Conservation (phyloP, 23 tunicate species). For the Ascidia mentula region DNA sequence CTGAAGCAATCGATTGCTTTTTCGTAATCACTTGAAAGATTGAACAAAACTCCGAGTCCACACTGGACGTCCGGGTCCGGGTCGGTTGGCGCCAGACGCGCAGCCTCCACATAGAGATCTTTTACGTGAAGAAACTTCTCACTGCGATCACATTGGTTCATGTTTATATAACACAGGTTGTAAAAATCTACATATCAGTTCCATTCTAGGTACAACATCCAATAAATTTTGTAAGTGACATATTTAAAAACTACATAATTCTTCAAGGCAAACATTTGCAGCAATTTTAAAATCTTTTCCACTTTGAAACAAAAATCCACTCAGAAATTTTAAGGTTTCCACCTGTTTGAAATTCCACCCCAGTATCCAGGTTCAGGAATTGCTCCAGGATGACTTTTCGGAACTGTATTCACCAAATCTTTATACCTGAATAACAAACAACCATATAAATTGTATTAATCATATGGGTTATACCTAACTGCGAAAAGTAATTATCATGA, state of each 20-base stretch:
- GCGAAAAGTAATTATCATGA: too few species aligned
- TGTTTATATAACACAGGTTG: too few species aligned
- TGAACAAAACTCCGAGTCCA: constrained; percentile 82
- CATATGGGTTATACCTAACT: background rate
- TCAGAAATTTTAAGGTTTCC: too few species aligned
- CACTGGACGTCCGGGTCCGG: constrained; percentile 92
- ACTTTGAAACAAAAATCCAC: too few species aligned
- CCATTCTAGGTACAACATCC: too few species aligned
- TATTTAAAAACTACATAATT: too few species aligned
- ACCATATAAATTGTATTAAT: background rate
- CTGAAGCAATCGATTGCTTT: constrained; percentile 90
- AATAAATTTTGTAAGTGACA: too few species aligned
- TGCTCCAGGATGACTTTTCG: background rate
- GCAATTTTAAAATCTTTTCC: too few species aligned
- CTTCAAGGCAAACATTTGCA: too few species aligned
- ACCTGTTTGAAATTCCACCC: constrained; percentile 8
- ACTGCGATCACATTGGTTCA: constrained; percentile 10
- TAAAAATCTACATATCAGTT: too few species aligned
- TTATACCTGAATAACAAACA: background rate
- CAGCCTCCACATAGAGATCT: constrained; percentile 67
- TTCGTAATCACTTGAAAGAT: constrained; percentile 62
- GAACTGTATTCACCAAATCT: background rate
- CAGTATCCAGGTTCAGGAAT: background rate
- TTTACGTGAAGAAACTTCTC: constrained; percentile 55
- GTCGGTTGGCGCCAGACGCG: constrained; percentile 52